phyloP scores from a whole-genome alignment of 2,113 vertebrate genomes.

The Ptilorrhoa leucosticta region DNA sequence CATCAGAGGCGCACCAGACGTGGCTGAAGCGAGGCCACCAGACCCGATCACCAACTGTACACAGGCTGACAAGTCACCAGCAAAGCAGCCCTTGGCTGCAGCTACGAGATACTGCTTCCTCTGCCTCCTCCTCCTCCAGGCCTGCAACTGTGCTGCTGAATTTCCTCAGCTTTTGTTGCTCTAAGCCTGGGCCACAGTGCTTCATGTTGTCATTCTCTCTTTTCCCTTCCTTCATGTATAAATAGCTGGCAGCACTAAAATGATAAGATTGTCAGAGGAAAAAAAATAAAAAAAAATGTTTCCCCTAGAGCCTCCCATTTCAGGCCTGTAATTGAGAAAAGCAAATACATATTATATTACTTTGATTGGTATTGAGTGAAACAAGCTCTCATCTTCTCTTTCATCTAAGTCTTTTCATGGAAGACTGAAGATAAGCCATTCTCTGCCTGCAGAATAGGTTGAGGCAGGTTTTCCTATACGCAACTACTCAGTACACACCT shows the following conservation, averaged over 20 bases:
- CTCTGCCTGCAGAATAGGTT: slow-evolving; percentile 13
- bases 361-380: slow-evolving; percentile 30
- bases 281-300: not conserved
- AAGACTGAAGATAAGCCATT: slow-evolving; percentile 15
- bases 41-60: not conserved
- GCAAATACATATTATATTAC: slow-evolving; percentile 33
- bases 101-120: not conserved
- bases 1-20: not conserved
- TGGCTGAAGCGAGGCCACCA: not conserved
- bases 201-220: not conserved
- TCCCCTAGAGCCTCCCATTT: not conserved
- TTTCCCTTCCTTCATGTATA: not conserved
- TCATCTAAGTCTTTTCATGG: slow-evolving; percentile 5
- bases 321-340: slow-evolving; percentile 39
- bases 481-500: not conserved
- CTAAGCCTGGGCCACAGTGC: not conserved
- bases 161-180: not conserved
- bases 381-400: slow-evolving; percentile 32
- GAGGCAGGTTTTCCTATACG: not conserved
- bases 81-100: not conserved
- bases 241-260: slow-evolving; percentile 29
- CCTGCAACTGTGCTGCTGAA: not conserved
- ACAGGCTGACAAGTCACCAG: fast-evolving
- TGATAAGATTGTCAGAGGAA: not conserved
- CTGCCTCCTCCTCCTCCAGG: not conserved